These are phyloP conservation scores for Tachyglossus aculeatus DNA, from an alignment of 2,797 vertebrate species.

Conservation along the genomic window DNA sequence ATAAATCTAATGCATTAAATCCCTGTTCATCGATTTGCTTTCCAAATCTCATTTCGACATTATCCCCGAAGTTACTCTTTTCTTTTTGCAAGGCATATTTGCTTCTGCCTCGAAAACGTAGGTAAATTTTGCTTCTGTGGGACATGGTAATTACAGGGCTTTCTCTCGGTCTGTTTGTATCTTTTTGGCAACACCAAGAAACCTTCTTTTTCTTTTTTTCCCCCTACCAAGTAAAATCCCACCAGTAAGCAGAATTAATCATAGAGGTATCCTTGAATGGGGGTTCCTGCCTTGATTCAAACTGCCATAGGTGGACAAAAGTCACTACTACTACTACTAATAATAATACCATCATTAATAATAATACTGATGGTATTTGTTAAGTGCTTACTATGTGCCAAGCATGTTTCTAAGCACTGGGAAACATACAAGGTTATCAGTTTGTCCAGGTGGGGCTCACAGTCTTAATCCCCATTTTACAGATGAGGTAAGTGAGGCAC, in stretches of 20 bases:
- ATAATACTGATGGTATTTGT: too few relatives aligned
- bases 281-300: conserved; percentile 31
- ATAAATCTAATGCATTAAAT: conserved; percentile 58
- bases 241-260: conserved; percentile 19
- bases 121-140: conserved; percentile 38
- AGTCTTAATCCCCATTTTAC: too few relatives aligned
- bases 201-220: conserved; percentile 42
- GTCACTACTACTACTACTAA: too few relatives aligned
- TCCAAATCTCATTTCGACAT: conserved; percentile 56
- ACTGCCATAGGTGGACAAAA: not conserved
- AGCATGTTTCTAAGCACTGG: too few relatives aligned
- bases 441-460: too few relatives aligned
- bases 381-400: too few relatives aligned
- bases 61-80: conserved; percentile 44
- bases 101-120: conserved; percentile 32
- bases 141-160: conserved; percentile 25
- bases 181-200: conserved; percentile 23
- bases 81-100: conserved; percentile 2
- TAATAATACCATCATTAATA: too few relatives aligned
- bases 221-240: conserved; percentile 30
- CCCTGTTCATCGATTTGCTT: conserved; percentile 46
- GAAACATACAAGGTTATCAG: too few relatives aligned
- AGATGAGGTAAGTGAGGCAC: too few relatives aligned
- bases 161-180: conserved; percentile 5
- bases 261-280: not conserved